Percentiles rank a stretch among this genome's conserved stretches.
Conservation (phyloP, 2,113 vertebrate species). For the Melanerpes aurifrons region DNA sequence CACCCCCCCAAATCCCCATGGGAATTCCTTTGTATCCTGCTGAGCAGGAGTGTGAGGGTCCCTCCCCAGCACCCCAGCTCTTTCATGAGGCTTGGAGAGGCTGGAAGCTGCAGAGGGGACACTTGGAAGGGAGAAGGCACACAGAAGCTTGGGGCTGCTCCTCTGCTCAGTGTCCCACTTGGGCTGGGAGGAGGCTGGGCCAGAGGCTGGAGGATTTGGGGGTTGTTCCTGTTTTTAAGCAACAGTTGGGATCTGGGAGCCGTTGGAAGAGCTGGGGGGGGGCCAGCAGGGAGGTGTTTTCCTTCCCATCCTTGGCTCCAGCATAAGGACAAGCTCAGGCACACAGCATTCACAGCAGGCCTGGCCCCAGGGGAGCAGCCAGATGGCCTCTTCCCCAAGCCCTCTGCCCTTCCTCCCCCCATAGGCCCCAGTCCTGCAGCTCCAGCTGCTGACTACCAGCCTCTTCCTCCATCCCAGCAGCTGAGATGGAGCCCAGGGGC, state of each 20-base stretch:
- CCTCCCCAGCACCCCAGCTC: rapidly evolving
- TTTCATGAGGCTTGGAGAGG: neutral
- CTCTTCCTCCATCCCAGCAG: neutral
- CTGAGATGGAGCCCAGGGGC: neutral
- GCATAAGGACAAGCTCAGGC: neutral
- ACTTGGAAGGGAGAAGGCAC: too few species aligned
- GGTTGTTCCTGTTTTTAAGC: neutral
- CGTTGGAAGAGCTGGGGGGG: neutral
- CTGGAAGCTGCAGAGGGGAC: neutral
- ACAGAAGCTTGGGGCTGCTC: neutral
- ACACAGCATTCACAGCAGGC: neutral
- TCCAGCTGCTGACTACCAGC: neutral
- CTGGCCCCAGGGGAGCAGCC: neutral
- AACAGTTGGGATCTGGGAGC: neutral
- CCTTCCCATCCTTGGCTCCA: neutral
- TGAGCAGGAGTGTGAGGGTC: neutral
- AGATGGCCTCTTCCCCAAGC: neutral
- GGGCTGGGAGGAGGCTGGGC: neutral
- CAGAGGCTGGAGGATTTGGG: neutral
- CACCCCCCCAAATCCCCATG: rapidly evolving
- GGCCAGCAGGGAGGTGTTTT: neutral
- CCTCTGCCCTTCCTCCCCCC: neutral
- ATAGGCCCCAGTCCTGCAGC: rapidly evolving
- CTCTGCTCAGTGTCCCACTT: rapidly evolving
- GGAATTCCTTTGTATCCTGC: neutral